Evolutionary conservation across 2,888 invertebrate genomes (phyloP).

Genomic region (Drosophila ustulata): DNA sequence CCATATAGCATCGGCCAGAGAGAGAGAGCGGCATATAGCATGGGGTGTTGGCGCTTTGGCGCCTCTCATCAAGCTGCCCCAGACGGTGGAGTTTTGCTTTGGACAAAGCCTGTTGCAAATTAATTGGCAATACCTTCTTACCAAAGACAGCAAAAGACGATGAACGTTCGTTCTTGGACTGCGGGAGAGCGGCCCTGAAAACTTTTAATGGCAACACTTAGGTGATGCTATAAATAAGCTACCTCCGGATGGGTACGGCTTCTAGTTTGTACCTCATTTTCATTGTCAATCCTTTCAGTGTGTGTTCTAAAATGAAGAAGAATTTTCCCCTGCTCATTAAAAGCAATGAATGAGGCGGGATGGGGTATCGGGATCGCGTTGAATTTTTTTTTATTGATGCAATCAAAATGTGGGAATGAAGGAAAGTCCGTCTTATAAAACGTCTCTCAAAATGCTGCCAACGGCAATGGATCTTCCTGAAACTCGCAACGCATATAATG

Average conservation of each 20-base stretch:
- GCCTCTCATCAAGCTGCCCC: constrained; percentile 75
- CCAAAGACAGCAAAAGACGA: constrained; percentile 42
- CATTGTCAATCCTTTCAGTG: constrained; percentile 70
- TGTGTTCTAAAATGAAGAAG: constrained; percentile 58
- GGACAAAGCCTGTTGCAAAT: constrained; percentile 77
- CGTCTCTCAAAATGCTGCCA: constrained; percentile 61
- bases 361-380: constrained; percentile 6
- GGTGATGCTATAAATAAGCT: constrained; percentile 75
- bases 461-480: constrained; percentile 68
- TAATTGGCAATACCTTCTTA: constrained; percentile 70
- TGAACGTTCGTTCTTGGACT: constrained; percentile 2
- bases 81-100: constrained; percentile 60
- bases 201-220: constrained; percentile 76
- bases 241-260: constrained; percentile 36
- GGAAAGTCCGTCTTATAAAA: constrained; percentile 36
- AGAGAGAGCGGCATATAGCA: constrained; percentile 20
- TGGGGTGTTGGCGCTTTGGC: constrained; percentile 80
- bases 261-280: constrained; percentile 71
- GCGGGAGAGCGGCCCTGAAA: constrained; percentile 32
- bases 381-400: constrained; percentile 73
- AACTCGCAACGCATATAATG: constrained; percentile 50
- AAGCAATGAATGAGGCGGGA: constrained; percentile 47
- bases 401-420: constrained; percentile 68
- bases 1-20: constrained; percentile 28
- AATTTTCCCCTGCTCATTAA: constrained; percentile 73